Evolutionary conservation across 2,113 vertebrate species (phyloP), one percentile per base, ranked within the genome.

Genomic region (Vimba vimba): DNA sequence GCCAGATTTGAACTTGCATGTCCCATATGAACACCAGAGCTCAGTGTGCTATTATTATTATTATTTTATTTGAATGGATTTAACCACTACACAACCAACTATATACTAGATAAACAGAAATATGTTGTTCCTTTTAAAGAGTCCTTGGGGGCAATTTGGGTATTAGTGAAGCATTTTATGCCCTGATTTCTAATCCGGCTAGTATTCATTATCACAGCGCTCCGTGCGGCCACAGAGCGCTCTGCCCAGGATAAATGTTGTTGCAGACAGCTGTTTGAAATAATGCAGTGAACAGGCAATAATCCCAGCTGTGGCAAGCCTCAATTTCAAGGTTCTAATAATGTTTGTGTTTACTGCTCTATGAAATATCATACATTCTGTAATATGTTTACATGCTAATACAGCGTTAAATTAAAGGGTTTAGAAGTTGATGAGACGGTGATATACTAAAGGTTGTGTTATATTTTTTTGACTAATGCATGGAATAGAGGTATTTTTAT

Each of bases 261-360:
- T 87, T 92, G 89, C 84, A 77, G 75, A 87, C 80, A 85, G 83
- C 88, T 55, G 85, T 90, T 92, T 86, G 90, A 90, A 93, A 91
- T 86, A 73, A 75, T 81, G 91, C 89, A 90, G 92, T 87, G 89
- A 91, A 93, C 87, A 89, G 92, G 91, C 92, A 91, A 92, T 95
- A 92, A 93, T 94, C 92, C 92, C 88, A 85, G 12, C 89, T 92
- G 92, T 92, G 91, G 90, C 92, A 90, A 92, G 90, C 91, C 91
- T 94, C 94, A 91, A 91, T 94, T 93, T 94, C 92, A 93, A 88
- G 94, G 86, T 93, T 91, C 84, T 93, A 92, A 94, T 91, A 79
- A 86, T 15, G 78, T 93, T 92, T 92, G 90, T 91, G 92, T 87
- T 90, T 93, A 91, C 91, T 93, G 93, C 93, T 90, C 85, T 83